Base-by-base conservation (phyloP, 2,888 invertebrate genomes). In the Euzophera pinguis region DNA sequence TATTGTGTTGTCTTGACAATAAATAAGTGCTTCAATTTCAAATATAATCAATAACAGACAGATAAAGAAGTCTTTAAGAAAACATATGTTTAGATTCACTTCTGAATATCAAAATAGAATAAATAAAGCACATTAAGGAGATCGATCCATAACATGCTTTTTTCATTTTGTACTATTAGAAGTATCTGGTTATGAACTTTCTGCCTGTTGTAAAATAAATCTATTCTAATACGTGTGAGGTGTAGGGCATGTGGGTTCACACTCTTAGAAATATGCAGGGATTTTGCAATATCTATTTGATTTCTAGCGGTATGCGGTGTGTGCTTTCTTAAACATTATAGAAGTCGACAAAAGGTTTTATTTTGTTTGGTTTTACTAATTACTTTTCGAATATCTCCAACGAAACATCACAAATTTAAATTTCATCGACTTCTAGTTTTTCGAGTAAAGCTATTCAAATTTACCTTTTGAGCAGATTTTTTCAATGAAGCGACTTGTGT, bases 381-480 rank as follows among this genome's bases (percentile, higher is more conserved):
- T n/a, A n/a, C n/a, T n/a, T n/a, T n/a, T n/a, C n/a, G n/a, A n/a
- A n/a, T n/a, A n/a, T n/a, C n/a, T n/a, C n/a, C n/a, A n/a, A n/a
- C n/a, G n/a, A n/a, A n/a, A n/a, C n/a, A n/a, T n/a, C n/a, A n/a
- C n/a, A n/a, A n/a, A n/a, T n/a, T n/a, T n/a, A n/a, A n/a, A n/a
- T n/a, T 35, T n/a, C n/a, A 32, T 32, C 10, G 32, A 14, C 45
- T 47, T 47, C 12, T 39, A 13, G 9, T 17, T 38, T 38, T 47
- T 17, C 13, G 4, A 22, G 3, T 16, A 8, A 8, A n/a, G n/a
- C n/a, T 1, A 34, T 7, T 34, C 37, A 3, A 4, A 63, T 70
- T 70, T 76, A 90, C 90, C 84, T 73, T 87, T 50, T 82, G 80
- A 14, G 75, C 75, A 38, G 79, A 69, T 72, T 89, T 89, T 71